Evolutionary conservation across 2,888 invertebrate species (phyloP), one percentile per base, ranked within the genome.

Genomic region (Buathra laborator): DNA sequence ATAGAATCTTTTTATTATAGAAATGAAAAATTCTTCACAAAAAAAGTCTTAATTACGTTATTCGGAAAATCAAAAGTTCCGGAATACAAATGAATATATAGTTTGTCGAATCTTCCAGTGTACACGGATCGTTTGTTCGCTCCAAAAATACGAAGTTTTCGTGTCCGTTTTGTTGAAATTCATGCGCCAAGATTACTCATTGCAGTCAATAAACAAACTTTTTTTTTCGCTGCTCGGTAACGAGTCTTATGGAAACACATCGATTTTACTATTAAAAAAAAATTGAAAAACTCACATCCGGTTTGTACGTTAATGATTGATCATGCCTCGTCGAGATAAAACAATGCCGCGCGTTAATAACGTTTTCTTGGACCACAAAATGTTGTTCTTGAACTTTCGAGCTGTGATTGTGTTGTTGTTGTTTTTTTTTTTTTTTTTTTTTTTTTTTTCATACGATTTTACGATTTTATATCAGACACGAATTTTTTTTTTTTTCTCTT

Each of bases 311-410:
- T 32, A 59, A 59, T 32, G 59, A 59, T 59, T 24, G 29, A 29
- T 59, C 59, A 59, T 59, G 59, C 59, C 59, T 59, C 59, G 59
- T 29, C 29, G 24, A 59, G 29, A 59, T 19, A 29, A 59, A 29
- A 59, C 1, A 59, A 59, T 29, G 32, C 4, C 10, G 14, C 29
- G 29, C 37, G 44, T 24, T 46, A 48, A 48, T 46, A 48, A 48
- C 44, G 46, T 68, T 68, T 19, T 32, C 56, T 81, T 81, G 74
- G 80, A 81, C 72, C 80, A 29, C 80, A 44, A 56, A 79, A 79
- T 71, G 29, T 32, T 81, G 53, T 48, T 71, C 24, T 67, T 12
- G 19, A 74, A 74, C 19, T 67, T 75, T 68, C 75, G 46, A 62
- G 68, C 29, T 37, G 44, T 12, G 16, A 43, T 71, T 29, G 59